These are phyloP conservation scores for Schizothorax lantsangensis DNA, from an alignment of 2,797 vertebrate genomes.

Conservation along the genomic window DNA sequence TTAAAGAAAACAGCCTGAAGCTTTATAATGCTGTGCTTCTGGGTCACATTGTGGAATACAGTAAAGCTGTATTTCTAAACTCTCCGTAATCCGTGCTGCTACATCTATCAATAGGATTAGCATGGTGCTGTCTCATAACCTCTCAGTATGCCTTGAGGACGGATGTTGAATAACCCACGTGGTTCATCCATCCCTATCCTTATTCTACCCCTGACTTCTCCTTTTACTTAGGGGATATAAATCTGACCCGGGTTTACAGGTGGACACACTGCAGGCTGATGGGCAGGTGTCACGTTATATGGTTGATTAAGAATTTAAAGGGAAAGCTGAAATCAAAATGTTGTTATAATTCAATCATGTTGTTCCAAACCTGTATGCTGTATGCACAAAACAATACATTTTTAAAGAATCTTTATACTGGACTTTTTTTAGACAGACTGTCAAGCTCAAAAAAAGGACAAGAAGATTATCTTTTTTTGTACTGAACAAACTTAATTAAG, in stretches of 20 bases:
- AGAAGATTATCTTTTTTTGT: too few species aligned
- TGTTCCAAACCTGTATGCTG: background rate
- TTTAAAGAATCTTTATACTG: background rate
- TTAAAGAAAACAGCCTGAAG: slow-evolving; percentile 59
- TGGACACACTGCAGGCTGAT: slow-evolving; percentile 70
- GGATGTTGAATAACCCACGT: slow-evolving; percentile 36
- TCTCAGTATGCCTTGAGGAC: slow-evolving; percentile 47
- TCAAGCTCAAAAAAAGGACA: background rate
- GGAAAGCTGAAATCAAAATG: background rate
- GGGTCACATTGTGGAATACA: slow-evolving; percentile 53
- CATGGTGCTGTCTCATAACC: slow-evolving; percentile 45
- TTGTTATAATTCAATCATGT: background rate
- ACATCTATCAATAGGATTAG: slow-evolving; percentile 62
- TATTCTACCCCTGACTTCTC: slow-evolving; percentile 57
- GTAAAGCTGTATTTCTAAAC: slow-evolving; percentile 54
- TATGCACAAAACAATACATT: too few species aligned
- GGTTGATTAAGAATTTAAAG: slow-evolving; percentile 45
- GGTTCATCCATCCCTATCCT: slow-evolving; percentile 58
- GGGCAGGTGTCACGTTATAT: slow-evolving; percentile 69
- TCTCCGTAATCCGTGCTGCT: slow-evolving; percentile 55
- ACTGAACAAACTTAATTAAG: background rate
- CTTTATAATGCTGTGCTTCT: slow-evolving; percentile 61
- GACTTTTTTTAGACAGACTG: background rate
- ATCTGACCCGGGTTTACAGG: slow-evolving; percentile 71
- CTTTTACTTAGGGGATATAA: slow-evolving; percentile 60